Evolutionary conservation across 1,140 invertebrate species (phyloP).

Genomic region (Trigoniulus corallinus): DNA sequence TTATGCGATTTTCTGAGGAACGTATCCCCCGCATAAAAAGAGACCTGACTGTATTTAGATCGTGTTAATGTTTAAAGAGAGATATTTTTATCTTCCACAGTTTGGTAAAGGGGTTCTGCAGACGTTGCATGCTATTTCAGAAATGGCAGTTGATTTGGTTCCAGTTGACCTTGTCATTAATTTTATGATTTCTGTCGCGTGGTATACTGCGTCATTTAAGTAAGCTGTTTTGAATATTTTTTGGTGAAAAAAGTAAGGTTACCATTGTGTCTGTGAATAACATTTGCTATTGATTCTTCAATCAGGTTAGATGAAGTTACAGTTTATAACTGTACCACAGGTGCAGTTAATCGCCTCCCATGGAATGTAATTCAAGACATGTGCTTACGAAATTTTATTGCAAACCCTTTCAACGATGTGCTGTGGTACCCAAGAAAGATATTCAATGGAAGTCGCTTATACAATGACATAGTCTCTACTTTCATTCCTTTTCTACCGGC

Average conservation of each 20-base stretch:
- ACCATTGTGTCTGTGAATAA: too few relatives aligned
- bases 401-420: constrained; percentile 56
- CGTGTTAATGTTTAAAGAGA: constrained; percentile 4
- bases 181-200: constrained; percentile 61
- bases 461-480: not conserved
- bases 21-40: constrained; percentile 1
- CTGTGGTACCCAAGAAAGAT: constrained; percentile 70
- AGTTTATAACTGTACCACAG: constrained; percentile 80
- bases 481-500: constrained; percentile 57
- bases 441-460: constrained; percentile 41
- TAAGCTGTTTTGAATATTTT: constrained; percentile 17
- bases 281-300: not conserved
- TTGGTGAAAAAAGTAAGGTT: too few relatives aligned
- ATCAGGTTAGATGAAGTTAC: constrained; percentile 41
- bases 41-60: not conserved
- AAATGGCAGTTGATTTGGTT: constrained; percentile 77
- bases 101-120: constrained; percentile 74
- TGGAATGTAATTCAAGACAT: constrained; percentile 51
- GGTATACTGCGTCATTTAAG: constrained; percentile 42
- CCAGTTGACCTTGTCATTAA: constrained; percentile 88
- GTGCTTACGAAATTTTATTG: constrained; percentile 46
- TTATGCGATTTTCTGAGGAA: too few relatives aligned
- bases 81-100: too few relatives aligned
- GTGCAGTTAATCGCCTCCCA: constrained; percentile 66
- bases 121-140: constrained; percentile 52